Base-by-base conservation (phyloP, 2,888 invertebrate genomes). In the Brenthis hecate region DNA sequence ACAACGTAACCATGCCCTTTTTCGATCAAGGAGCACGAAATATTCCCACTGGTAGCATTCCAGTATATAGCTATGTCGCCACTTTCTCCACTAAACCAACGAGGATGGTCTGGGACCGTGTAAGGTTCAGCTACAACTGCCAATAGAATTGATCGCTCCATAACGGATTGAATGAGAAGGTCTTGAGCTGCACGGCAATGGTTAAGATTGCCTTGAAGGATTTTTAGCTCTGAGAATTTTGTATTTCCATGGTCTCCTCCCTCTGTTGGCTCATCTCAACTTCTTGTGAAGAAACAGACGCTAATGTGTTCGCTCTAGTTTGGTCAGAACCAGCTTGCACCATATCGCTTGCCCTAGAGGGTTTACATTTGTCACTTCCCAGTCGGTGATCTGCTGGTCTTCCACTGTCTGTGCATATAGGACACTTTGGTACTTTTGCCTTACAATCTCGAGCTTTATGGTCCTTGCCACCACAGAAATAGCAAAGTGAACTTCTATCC, bases 81-180 rank as follows among this genome's bases (percentile, higher is more conserved):
- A 3, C 50, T 55, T 6, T 23, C 6, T 56, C 72, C 73, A 2
- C 68, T 68, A 19, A 60, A 61, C 72, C 73, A 74, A 6, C 61
- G 58, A 32, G 62, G 61, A n/a, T 71, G 65, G 47, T 65, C 28
- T 1, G 73, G 73, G 1, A 74, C 56, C 1, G 0, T 56, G 28
- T 75, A 75, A 3, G 75, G 75, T 65, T 77, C 77, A 3, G 73
- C 65, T 2, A 74, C 72, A 6, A 74, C 66, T 1, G 70, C 72
- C 0, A 75, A 47, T 4, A 70, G 61, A 60, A 72, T 55, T 16
- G 50, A 64, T 53, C 58, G 51, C 60, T 71, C 68, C 57, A 64
- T 56, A 53, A 67, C 23, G 6, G 66, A 62, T 50, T 70, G 72
- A 43, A 73, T 51, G 0, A 73, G 53, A 11, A 73, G 55, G 19